Base-by-base conservation (phyloP, 1,140 invertebrate genomes). In the Grapholita molesta region DNA sequence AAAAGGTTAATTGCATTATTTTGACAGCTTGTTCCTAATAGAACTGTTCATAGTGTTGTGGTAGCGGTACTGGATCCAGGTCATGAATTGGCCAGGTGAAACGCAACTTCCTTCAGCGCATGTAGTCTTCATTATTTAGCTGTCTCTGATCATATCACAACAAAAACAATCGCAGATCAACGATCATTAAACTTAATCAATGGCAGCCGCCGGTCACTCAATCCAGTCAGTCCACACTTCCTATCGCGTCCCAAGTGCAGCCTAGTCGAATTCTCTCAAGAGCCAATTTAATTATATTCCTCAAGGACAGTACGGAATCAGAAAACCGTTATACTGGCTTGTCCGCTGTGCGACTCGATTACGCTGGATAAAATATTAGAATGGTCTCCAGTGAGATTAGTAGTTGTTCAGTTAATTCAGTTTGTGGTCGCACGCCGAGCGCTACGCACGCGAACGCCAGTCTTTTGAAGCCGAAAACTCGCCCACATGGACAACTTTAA, bases 401-500 rank as follows among this genome's bases (percentile, higher is more conserved):
- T 30, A 3, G 28, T 4, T n/a, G 28, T 48, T 48, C 8, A 48
- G 5, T 48, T 21, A 8, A 2, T 21, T 52, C 66, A 91, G 87
- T 91, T 79, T 78, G 79, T 74, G 85, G 80, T 70, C 82, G 84
- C 84, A 79, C 82, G 81, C 75, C 67, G 66, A 23, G 15, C 67
- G 77, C 65, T 69, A 52, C 66, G 78, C 64, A 78, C 85, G 79
- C 72, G 33, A 65, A 68, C 55, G 1, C 4, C 25, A 1, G 12
- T n/a, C 55, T 8, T 15, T 7, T 9, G 9, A 25, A 12, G 5
- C 8, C 55, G 15, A 15, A 61, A 25, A 28, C 71, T 32, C 73
- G 71, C 74, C 72, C 68, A 55, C 55, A 90, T 88, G 86, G 86
- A 83, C 66, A 82, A 83, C 69, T 87, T 76, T 64, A 66, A 89